phyloP scores from a whole-genome alignment of 2,113 vertebrate genomes.

The Galemys pyrenaicus region DNA sequence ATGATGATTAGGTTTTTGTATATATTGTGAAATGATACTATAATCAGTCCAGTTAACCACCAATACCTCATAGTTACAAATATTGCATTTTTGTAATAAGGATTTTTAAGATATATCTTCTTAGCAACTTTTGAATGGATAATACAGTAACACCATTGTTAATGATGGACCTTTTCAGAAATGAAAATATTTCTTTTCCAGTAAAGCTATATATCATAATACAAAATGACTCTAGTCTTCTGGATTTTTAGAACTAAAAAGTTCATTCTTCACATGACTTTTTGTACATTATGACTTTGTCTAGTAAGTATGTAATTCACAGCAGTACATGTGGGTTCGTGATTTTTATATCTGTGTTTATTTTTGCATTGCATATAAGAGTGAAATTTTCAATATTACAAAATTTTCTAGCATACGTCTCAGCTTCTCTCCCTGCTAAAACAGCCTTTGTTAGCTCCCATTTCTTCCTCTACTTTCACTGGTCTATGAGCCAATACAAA shows the following conservation, averaged over 20 bases:
- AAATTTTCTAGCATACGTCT: not conserved
- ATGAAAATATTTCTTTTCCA: not conserved
- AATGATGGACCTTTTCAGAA: not conserved
- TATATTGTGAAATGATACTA: not conserved
- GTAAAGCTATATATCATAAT: not conserved
- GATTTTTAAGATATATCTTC: not conserved
- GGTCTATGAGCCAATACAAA: slow-evolving; percentile 42
- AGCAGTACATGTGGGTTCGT: not conserved
- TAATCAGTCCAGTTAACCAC: not conserved
- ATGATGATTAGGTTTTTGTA: not conserved
- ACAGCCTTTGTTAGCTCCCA: slow-evolving; percentile 13
- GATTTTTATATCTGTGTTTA: not conserved
- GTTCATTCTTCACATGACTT: not conserved
- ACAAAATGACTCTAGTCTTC: not conserved
- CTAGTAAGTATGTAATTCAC: not conserved
- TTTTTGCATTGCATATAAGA: not conserved
- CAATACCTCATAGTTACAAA: not conserved
- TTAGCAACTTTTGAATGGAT: not conserved
- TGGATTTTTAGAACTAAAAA: not conserved
- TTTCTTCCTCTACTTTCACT: not conserved
- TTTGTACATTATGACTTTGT: not conserved
- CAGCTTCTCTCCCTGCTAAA: not conserved
- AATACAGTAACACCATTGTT: not conserved
- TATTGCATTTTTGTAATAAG: not conserved
- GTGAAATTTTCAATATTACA: not conserved